Conservation (phyloP, 2,797 vertebrate genomes). For the Centropyge bicolor region DNA sequence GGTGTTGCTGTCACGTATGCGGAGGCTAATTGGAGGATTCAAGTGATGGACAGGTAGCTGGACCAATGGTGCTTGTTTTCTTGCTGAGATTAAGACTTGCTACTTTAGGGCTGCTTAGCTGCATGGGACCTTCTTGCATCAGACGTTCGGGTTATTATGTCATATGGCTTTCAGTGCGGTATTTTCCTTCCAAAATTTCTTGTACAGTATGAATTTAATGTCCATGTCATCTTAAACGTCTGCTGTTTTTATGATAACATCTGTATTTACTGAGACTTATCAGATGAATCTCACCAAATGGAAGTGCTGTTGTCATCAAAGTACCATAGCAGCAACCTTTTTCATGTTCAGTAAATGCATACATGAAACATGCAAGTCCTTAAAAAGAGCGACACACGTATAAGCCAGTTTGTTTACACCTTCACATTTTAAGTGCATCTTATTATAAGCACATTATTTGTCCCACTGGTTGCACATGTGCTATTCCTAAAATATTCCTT, state of each 20-base stretch:
- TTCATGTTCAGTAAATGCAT: background rate
- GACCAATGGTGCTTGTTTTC: conserved; percentile 41
- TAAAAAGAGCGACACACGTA: background rate
- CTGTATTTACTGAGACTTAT: background rate
- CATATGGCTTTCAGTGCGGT: background rate
- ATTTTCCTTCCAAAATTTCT: background rate
- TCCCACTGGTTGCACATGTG: background rate
- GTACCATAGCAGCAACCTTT: background rate
- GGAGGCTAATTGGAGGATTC: conserved; percentile 60
- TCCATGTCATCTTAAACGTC: background rate
- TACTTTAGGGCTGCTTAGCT: conserved; percentile 47
- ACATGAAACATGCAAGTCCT: background rate
- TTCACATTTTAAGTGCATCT: background rate
- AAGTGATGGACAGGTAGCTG: conserved; percentile 49
- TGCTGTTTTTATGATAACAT: background rate
- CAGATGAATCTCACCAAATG: background rate
- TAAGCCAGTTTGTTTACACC: background rate
- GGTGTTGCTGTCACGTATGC: conserved; percentile 64
- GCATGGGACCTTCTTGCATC: conserved; percentile 34
- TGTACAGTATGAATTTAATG: background rate
- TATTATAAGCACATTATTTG: background rate
- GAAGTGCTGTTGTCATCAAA: conserved; percentile 1
- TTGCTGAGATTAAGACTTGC: conserved; percentile 59
- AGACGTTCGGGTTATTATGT: conserved; percentile 10
- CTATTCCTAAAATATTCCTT: background rate